These are phyloP conservation scores for Zeugodacus cucurbitae DNA, from an alignment of 1,140 invertebrate species.

Conservation along the genomic window DNA sequence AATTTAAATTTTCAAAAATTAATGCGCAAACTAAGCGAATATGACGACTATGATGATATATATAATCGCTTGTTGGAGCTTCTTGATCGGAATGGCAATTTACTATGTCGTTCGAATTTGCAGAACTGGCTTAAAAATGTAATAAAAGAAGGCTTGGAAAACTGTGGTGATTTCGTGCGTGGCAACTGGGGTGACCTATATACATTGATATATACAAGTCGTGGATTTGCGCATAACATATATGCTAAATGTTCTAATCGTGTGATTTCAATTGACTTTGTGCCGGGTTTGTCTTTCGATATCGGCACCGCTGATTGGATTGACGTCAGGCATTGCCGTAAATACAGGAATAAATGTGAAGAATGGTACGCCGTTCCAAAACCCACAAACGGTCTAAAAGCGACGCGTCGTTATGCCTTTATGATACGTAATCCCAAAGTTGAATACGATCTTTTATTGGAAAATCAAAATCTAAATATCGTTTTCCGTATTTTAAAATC, in stretches of 20 bases:
- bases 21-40: background rate
- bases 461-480: conserved; percentile 14
- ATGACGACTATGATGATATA: background rate
- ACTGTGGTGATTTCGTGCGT: background rate
- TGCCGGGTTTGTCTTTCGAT: conserved; percentile 51
- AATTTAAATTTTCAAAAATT: conserved; percentile 47
- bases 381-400: background rate
- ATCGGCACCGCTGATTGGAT: conserved; percentile 39
- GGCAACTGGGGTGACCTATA: background rate
- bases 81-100: conserved; percentile 34
- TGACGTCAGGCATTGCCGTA: background rate
- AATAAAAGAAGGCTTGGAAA: conserved; percentile 32
- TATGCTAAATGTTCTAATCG: conserved; percentile 23
- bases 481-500: conserved; percentile 49
- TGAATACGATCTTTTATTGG: conserved; percentile 41
- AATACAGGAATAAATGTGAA: background rate
- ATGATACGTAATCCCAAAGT: conserved; percentile 37
- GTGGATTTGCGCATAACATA: conserved; percentile 46
- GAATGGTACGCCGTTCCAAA: conserved; percentile 47
- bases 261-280: conserved; percentile 50
- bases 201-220: conserved; percentile 41
- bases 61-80: conserved; percentile 32
- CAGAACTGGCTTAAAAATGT: conserved; percentile 47
- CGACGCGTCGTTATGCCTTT: conserved; percentile 45
- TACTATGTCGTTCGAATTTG: conserved; percentile 41